Percentiles rank a stretch among this genome's conserved stretches.
Evolutionary conservation across 37 sponge, comb jelly and placozoan species (phyloP).

Genomic region (Mnemiopsis leidyi): DNA sequence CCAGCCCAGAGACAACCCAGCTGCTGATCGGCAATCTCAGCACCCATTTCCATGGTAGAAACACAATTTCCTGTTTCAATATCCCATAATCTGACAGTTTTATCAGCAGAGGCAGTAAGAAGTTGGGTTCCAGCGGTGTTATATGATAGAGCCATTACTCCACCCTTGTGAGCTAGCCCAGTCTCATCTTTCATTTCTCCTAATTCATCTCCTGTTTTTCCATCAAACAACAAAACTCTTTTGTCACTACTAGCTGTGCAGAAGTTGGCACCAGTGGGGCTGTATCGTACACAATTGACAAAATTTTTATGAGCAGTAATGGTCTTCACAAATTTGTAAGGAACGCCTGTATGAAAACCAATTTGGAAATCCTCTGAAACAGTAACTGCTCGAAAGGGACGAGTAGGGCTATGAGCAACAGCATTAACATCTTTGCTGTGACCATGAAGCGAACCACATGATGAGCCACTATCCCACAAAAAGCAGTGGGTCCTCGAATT

Average conservation of each 20-base stretch:
- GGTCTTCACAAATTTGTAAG: slow-evolving; percentile 78
- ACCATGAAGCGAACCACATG: slow-evolving; percentile 82
- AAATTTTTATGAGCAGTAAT: slow-evolving; percentile 79
- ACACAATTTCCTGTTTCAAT: slow-evolving; percentile 78
- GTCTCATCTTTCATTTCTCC: slow-evolving; percentile 75
- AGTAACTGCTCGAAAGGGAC: slow-evolving; percentile 89
- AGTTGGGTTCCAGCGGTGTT: slow-evolving; percentile 80
- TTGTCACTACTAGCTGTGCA: slow-evolving; percentile 88
- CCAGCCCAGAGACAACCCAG: slow-evolving; percentile 95
- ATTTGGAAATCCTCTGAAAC: slow-evolving; percentile 83
- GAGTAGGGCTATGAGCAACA: slow-evolving; percentile 76
- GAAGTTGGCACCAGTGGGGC: slow-evolving; percentile 85
- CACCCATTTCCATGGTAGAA: slow-evolving; percentile 89
- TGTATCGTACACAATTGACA: slow-evolving; percentile 81
- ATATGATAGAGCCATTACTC: slow-evolving; percentile 69
- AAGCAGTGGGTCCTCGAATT: slow-evolving; percentile 87
- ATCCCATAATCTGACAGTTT: slow-evolving; percentile 95
- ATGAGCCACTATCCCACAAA: slow-evolving; percentile 94
- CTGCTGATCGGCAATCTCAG: slow-evolving; percentile 84
- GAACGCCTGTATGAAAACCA: slow-evolving; percentile 83
- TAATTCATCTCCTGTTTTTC: slow-evolving; percentile 80
- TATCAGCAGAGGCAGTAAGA: slow-evolving; percentile 96
- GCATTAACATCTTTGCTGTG: slow-evolving; percentile 85
- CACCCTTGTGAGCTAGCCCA: slow-evolving; percentile 15
- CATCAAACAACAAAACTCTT: slow-evolving; percentile 79